Conservation (phyloP, 2,797 vertebrate species). For the Muscicapa striata region DNA sequence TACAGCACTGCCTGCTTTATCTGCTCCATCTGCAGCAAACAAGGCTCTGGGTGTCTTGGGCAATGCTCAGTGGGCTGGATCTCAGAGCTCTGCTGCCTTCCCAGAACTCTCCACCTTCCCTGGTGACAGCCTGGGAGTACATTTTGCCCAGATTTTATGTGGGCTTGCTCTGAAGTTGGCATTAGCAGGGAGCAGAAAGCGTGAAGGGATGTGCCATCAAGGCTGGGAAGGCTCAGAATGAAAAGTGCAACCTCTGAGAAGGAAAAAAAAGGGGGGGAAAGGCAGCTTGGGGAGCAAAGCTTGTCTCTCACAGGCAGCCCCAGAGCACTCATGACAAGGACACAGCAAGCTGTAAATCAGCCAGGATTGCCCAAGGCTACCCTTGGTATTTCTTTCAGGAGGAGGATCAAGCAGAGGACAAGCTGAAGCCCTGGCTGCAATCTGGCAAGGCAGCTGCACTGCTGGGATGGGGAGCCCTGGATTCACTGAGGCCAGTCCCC, state of each 20-base stretch:
- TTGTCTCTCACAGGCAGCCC: neutral
- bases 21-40: neutral
- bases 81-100: neutral
- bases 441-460: neutral
- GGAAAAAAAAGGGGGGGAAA: rapidly evolving
- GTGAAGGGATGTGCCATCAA: neutral
- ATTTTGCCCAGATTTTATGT: neutral
- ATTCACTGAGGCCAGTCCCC: neutral
- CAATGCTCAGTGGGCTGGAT: neutral
- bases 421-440: neutral
- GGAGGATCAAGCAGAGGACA: neutral
- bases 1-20: neutral
- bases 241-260: neutral
- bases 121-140: neutral
- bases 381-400: neutral
- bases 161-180: neutral
- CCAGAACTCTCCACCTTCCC: neutral
- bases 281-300: neutral
- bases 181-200: neutral
- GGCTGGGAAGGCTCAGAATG: neutral
- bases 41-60: neutral
- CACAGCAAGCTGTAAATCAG: neutral
- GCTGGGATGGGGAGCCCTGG: neutral
- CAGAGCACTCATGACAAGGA: neutral
- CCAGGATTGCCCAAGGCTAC: neutral